Evolutionary conservation across 2,113 vertebrate genomes (phyloP).

Genomic region (Ceyx melanurus): DNA sequence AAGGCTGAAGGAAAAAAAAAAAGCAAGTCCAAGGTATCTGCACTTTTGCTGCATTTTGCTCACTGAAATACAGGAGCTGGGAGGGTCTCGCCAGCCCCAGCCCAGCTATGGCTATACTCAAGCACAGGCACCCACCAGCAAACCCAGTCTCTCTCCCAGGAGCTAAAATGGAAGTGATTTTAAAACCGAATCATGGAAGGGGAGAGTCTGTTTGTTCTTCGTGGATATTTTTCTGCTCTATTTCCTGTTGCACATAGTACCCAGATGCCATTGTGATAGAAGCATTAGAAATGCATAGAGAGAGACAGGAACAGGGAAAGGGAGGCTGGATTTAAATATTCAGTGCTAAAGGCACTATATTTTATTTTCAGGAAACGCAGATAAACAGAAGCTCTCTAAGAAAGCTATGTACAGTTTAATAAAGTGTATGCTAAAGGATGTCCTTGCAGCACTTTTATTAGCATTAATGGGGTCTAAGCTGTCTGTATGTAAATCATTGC

Average conservation of each 20-base stretch:
- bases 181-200: neutral
- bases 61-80: fast-evolving
- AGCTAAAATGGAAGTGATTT: neutral
- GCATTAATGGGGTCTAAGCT: conserved; percentile 46
- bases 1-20: neutral
- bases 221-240: conserved; percentile 42
- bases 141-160: neutral
- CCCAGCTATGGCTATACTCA: neutral
- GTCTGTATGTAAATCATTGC: conserved; percentile 53
- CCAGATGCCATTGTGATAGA: conserved; percentile 35
- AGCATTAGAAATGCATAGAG: conserved; percentile 64
- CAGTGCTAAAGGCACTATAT: conserved; percentile 44
- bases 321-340: conserved; percentile 60
- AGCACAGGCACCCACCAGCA: neutral
- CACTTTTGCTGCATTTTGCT: neutral
- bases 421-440: neutral
- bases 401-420: conserved; percentile 43
- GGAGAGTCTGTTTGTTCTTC: neutral
- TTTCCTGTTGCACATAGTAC: conserved; percentile 40
- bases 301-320: neutral
- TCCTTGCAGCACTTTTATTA: conserved; percentile 37
- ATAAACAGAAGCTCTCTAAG: conserved; percentile 41
- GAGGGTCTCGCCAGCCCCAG: neutral
- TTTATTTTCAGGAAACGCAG: conserved; percentile 38
- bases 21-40: neutral